Percentiles rank a stretch among this genome's conserved stretches.
These are phyloP conservation scores for Drymodes brunneopygia DNA, from an alignment of 2,113 vertebrate genomes.

Conservation along the genomic window DNA sequence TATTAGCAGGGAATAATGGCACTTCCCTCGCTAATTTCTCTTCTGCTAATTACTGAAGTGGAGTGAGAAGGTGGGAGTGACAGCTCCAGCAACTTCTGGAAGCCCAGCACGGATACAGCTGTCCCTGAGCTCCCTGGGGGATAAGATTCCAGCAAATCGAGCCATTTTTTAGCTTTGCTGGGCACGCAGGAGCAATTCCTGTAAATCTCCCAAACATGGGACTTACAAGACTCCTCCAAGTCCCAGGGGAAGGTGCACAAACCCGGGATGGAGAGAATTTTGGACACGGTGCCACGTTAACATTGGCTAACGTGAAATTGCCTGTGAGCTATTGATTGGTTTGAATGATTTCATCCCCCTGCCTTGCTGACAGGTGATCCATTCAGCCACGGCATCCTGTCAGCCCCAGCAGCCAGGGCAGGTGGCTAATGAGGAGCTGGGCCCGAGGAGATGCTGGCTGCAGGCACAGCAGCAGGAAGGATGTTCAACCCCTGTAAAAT, in stretches of 20 bases:
- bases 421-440: conserved; percentile 55
- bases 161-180: background rate
- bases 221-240: background rate
- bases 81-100: background rate
- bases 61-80: background rate
- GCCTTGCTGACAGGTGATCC: conserved; percentile 51
- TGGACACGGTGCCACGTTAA: background rate
- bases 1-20: background rate
- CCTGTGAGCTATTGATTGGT: conserved; percentile 44
- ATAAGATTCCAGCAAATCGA: background rate
- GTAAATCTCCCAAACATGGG: background rate
- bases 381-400: background rate
- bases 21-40: conserved; percentile 28
- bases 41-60: conserved; percentile 20
- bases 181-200: background rate
- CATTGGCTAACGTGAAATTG: background rate
- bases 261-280: background rate
- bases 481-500: background rate
- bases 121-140: background rate
- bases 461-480: background rate
- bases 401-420: conserved; percentile 21
- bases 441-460: background rate
- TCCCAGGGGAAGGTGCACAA: background rate
- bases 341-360: conserved; percentile 27
- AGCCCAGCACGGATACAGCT: background rate